Evolutionary conservation across 2,888 invertebrate species (phyloP), one percentile per base, ranked within the genome.

Genomic region (Cheilosia pagana): DNA sequence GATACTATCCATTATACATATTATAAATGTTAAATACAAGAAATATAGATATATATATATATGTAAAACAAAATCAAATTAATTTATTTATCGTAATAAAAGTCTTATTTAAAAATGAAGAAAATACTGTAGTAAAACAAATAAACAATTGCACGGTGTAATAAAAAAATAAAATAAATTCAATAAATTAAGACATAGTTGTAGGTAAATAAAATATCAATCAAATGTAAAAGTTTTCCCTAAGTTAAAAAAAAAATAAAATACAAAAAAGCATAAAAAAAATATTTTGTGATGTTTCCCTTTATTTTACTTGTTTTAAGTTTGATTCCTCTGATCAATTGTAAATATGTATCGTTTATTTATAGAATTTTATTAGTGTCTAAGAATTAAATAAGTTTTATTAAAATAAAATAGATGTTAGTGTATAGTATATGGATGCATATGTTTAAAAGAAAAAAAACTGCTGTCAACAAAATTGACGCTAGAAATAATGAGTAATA

Each of bases 1-100:
- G 87, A 87, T 87, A 87, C 87, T 87, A 87, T 87, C 81, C 81
- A 87, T 86, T 87, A 87, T 85, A 87, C 81, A 87, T 85, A 81
- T 87, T 81, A 71, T 81, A 81, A 81, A 81, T 85, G 81, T 81
- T 81, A 76, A 75, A 85, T 75, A 59, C 53, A 76, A 67, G 71
- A 57, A 45, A 59, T 57, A 67, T 68, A 65, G 43, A 76, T 65
- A 82, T 72, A 55, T 60, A 76, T 19, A 63, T 55, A 65, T 23
- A 67, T 65, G 67, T 68, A 63, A 83, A 70, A 59, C 23, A 23
- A 78, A 78, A 85, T 76, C 65, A 75, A 85, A 85, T 67, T 76
- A 71, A 85, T 81, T 85, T 85, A 85, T 85, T 85, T 85, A 85
- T 76, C 55, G 67, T 77, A 81, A 62, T 60, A 74, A 72, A 41